phyloP scores from a whole-genome alignment of 2,888 invertebrate genomes.

The Troilus luridus region DNA sequence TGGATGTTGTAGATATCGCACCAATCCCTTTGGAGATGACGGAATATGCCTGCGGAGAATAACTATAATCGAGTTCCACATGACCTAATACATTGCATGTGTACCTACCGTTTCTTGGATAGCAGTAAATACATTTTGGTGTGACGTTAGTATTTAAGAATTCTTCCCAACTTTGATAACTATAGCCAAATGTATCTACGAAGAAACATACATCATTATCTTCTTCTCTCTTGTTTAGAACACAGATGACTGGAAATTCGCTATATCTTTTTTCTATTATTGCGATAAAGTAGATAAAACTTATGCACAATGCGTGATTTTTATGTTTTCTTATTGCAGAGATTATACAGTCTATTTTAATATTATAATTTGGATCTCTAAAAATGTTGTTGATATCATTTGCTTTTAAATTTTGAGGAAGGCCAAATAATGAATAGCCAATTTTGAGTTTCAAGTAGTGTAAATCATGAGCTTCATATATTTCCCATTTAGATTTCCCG shows the following conservation, averaged over 20 bases:
- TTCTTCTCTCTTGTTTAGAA: background rate
- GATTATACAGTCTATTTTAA: background rate
- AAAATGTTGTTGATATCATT: background rate
- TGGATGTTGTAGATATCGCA: background rate
- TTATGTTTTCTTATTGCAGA: background rate
- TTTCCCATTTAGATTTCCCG: background rate
- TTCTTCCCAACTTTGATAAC: slow-evolving; percentile 29
- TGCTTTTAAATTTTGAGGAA: background rate
- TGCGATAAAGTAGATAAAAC: slow-evolving; percentile 43
- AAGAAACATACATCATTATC: background rate
- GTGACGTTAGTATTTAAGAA: slow-evolving; percentile 3
- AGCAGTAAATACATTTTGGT: slow-evolving; percentile 22
- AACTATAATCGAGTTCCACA: slow-evolving; percentile 6
- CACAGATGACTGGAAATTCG: slow-evolving; percentile 48
- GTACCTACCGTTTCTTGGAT: slow-evolving; percentile 17
- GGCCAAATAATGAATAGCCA: background rate
- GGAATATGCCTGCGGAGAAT: background rate
- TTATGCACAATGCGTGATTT: background rate
- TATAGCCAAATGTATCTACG: background rate
- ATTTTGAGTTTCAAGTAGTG: slow-evolving; percentile 1
- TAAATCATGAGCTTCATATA: background rate
- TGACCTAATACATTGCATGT: background rate
- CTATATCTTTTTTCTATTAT: slow-evolving; percentile 7
- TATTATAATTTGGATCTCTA: background rate
- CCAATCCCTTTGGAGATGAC: background rate